phyloP scores from a whole-genome alignment of 92 coral and sea anemone genomes.

The Bergia sp. region DNA sequence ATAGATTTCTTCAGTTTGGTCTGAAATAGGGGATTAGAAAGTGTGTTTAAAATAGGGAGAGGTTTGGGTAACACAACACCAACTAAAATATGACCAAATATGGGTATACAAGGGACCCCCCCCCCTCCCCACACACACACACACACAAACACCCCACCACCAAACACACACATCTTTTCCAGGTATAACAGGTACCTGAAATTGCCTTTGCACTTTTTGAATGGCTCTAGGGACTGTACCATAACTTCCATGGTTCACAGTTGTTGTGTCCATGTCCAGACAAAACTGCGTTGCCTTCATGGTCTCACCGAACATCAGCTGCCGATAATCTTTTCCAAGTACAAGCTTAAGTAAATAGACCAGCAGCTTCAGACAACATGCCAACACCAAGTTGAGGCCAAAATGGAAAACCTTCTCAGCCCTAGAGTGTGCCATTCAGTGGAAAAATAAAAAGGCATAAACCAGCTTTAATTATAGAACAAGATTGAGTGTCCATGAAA shows the following conservation, averaged over 20 bases:
- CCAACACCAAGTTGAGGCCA: slow-evolving; percentile 32
- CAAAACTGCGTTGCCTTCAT: slow-evolving; percentile 60
- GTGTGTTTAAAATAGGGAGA: too few relatives aligned
- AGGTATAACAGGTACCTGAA: slow-evolving; percentile 46
- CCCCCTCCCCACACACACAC: too few relatives aligned
- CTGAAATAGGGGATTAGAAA: too few relatives aligned
- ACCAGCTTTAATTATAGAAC: too few relatives aligned
- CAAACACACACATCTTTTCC: not conserved
- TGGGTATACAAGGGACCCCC: too few relatives aligned
- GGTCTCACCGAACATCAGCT: slow-evolving; percentile 66
- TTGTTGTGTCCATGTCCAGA: slow-evolving; percentile 51
- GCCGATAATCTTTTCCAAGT: slow-evolving; percentile 72
- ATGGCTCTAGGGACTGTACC: slow-evolving; percentile 73
- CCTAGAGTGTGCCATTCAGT: not conserved
- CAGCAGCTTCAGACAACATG: not conserved
- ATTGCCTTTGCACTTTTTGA: slow-evolving; percentile 55
- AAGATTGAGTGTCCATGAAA: too few relatives aligned
- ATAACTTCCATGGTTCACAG: slow-evolving; percentile 75
- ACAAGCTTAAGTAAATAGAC: slow-evolving; percentile 42
- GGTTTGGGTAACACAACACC: too few relatives aligned
- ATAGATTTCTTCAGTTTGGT: too few relatives aligned
- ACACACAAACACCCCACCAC: not conserved
- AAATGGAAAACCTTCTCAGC: not conserved
- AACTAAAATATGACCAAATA: too few relatives aligned
- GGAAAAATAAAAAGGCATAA: not conserved